Percentiles rank a stretch among this genome's conserved stretches.
These are phyloP conservation scores for Drosophila lutescens DNA, from an alignment of 2,888 invertebrate genomes.

Conservation along the genomic window DNA sequence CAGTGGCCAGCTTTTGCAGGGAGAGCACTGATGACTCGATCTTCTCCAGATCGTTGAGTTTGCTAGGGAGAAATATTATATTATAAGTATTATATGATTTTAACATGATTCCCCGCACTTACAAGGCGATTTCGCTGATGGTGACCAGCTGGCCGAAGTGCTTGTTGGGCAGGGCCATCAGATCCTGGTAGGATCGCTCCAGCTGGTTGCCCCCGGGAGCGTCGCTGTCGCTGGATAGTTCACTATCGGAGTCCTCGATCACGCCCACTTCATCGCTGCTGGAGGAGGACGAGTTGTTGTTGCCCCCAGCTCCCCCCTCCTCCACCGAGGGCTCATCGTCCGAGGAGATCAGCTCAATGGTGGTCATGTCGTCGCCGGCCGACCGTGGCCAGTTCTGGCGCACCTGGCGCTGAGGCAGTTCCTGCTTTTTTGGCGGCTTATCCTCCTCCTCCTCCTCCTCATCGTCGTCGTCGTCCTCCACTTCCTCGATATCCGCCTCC, in stretches of 20 bases:
- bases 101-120: background rate
- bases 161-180: background rate
- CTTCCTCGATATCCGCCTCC: background rate
- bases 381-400: background rate
- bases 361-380: background rate
- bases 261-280: background rate
- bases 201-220: background rate
- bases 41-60: constrained; percentile 42
- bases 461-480: background rate
- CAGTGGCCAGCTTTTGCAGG: constrained; percentile 23
- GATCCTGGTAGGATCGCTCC: background rate
- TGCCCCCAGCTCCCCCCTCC: background rate
- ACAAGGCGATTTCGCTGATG: constrained; percentile 53
- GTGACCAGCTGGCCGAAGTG: constrained; percentile 26
- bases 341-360: constrained; percentile 14
- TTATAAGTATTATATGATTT: too few relatives aligned
- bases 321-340: constrained; percentile 1
- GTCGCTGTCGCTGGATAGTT: background rate
- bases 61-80: constrained; percentile 4
- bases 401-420: too few relatives aligned
- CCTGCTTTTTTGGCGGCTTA: too few relatives aligned
- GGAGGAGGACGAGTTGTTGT: background rate
- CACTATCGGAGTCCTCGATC: background rate
- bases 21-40: constrained; percentile 34
- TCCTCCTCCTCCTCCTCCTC: background rate